Base-by-base conservation (phyloP, 1,140 invertebrate genomes). In the Drosophila asahinai region DNA sequence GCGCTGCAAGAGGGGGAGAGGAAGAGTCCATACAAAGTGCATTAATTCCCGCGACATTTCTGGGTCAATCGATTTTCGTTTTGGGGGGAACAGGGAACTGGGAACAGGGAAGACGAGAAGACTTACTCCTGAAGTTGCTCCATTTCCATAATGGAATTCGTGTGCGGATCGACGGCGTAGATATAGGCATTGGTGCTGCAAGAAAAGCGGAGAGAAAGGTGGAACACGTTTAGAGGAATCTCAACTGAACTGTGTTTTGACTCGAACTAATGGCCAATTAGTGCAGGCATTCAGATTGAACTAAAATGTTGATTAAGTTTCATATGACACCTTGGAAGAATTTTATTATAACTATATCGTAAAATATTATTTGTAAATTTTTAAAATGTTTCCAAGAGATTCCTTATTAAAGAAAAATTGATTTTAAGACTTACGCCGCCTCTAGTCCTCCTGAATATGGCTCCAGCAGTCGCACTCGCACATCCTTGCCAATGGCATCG, bases 61-160 rank as follows among this genome's bases (percentile, higher is more conserved):
- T 63, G 59, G 70, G 54, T 72, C 45, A 65, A 67, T 68, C 11
- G 67, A 54, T 71, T 48, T 43, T 70, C 2, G 38, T 2, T 15
- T 38, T 14, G 12, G 17, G 27, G 43, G 4, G 59, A 30, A 30
- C 27, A 30, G 27, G 5, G 15, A 25, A 30, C 27, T 6, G 17
- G 5, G 15, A 25, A n/a, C 12, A 7, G 62, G 63, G 11, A 22
- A 12, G 47, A 7, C 5, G 17, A n/a, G 45, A 40, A 22, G n/a
- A 42, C 94, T 95, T 94, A 97, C 96, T 95, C 95, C 92, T 97
- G 95, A 25, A 97, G 83, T 1, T 95, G 94, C 54, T 97, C 96
- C 94, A 96, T 97, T 86, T 97, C 96, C 52, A 97, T 94, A 64
- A 98, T 95, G 2, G 96, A 94, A 87, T 98, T 97, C 1, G 96